These are phyloP conservation scores for Criorhina ranunculi DNA, from an alignment of 2,888 invertebrate genomes.

Conservation along the genomic window DNA sequence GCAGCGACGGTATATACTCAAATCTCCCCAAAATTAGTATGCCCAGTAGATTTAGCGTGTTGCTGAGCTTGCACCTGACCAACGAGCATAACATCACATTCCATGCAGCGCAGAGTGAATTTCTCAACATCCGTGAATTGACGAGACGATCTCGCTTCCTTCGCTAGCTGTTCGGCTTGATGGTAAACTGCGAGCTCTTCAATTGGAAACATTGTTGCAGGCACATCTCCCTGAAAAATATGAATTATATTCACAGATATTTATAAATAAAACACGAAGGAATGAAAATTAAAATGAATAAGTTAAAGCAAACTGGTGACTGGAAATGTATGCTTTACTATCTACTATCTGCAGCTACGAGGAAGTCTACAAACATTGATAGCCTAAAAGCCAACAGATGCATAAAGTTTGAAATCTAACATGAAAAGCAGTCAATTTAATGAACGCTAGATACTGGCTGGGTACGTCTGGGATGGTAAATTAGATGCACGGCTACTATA, in stretches of 20 bases:
- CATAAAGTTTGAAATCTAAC: too few species aligned
- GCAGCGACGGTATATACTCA: slow-evolving; percentile 83
- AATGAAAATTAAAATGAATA: too few species aligned
- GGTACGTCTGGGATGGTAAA: too few species aligned
- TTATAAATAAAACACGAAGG: too few species aligned
- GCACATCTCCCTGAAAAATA: slow-evolving; percentile 87
- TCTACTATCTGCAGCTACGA: too few species aligned
- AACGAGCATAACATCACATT: slow-evolving; percentile 90
- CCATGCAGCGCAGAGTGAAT: slow-evolving; percentile 92
- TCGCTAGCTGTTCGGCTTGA: slow-evolving; percentile 93
- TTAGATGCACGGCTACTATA: too few species aligned
- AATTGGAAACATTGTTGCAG: slow-evolving; percentile 92
- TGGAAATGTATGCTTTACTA: too few species aligned
- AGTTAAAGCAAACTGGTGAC: too few species aligned
- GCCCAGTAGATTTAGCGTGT: slow-evolving; percentile 94
- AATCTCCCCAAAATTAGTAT: slow-evolving; percentile 92
- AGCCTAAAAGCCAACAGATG: background rate
- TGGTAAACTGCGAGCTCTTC: slow-evolving; percentile 89
- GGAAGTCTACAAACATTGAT: background rate
- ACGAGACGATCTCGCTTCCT: slow-evolving; percentile 94
- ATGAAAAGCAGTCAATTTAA: too few species aligned
- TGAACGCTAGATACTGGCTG: too few species aligned
- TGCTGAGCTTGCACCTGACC: slow-evolving; percentile 93
- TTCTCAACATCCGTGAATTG: slow-evolving; percentile 96
- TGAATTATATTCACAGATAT: background rate